A percentile compares a stretch with the other conserved stretches of the same genome.
phyloP scores from a whole-genome alignment of 2,888 invertebrate genomes.

The Unio pictorum region DNA sequence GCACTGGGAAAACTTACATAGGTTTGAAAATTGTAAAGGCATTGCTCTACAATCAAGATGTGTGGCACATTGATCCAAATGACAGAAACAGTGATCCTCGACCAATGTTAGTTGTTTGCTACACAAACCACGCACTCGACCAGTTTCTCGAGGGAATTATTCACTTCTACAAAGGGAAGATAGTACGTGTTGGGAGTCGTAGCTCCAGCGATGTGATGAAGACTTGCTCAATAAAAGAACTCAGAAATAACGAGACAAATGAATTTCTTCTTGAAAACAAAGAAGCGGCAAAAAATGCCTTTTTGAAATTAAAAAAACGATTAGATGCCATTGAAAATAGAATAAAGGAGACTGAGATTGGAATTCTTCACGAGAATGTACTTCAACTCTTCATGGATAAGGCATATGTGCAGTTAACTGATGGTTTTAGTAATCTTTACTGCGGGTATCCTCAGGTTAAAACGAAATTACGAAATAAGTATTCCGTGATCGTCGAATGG shows the following conservation, averaged over 20 bases:
- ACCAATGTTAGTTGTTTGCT: slow-evolving; percentile 67
- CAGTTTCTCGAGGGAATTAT: slow-evolving; percentile 66
- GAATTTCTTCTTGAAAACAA: neutral
- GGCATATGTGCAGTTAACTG: no score
- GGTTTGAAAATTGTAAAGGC: slow-evolving; percentile 81
- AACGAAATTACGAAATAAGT: no score
- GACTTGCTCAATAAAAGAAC: slow-evolving; percentile 28
- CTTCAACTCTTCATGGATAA: slow-evolving; percentile 1
- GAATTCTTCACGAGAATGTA: neutral
- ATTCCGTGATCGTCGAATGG: no score
- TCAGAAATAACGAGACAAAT: slow-evolving; percentile 5
- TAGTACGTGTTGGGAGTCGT: slow-evolving; percentile 63
- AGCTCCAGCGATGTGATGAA: slow-evolving; percentile 44
- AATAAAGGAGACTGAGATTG: neutral
- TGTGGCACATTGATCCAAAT: slow-evolving; percentile 59
- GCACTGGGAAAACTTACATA: slow-evolving; percentile 88
- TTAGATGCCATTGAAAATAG: neutral
- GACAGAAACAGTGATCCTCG: slow-evolving; percentile 26
- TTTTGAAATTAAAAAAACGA: neutral
- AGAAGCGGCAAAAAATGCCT: neutral
- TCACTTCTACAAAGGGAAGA: slow-evolving; percentile 39
- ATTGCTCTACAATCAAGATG: slow-evolving; percentile 76
- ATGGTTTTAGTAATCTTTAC: no score
- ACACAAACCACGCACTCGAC: slow-evolving; percentile 69
- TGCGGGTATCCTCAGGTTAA: no score